phyloP scores from a whole-genome alignment of 2,888 invertebrate genomes.

The Trachelus iudaicus region DNA sequence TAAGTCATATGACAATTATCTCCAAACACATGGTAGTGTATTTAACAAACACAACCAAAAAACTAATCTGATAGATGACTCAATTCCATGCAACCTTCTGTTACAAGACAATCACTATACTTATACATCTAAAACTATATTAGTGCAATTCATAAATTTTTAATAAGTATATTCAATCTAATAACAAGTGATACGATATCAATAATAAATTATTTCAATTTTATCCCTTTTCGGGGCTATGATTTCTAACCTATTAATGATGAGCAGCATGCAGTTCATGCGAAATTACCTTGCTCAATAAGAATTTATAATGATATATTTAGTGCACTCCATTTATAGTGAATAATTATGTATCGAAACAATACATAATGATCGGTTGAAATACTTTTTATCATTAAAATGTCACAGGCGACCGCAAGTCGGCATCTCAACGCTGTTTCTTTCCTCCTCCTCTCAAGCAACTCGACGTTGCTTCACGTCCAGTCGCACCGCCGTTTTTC shows the following conservation, averaged over 20 bases:
- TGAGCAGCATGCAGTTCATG: slow-evolving; percentile 24
- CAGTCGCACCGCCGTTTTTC: neutral
- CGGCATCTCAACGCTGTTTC: slow-evolving; percentile 39
- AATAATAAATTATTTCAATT: neutral
- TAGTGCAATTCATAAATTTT: neutral
- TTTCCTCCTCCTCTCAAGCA: neutral
- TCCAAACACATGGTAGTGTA: neutral
- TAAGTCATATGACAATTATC: neutral
- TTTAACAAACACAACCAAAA: neutral
- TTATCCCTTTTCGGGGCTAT: slow-evolving; percentile 24
- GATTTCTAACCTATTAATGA: slow-evolving; percentile 44
- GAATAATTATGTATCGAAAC: slow-evolving; percentile 42
- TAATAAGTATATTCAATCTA: neutral
- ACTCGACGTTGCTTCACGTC: neutral
- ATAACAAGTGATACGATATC: neutral
- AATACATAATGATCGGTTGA: slow-evolving; percentile 43
- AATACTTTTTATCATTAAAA: slow-evolving; percentile 37
- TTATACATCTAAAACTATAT: neutral
- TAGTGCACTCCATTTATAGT: slow-evolving; percentile 43
- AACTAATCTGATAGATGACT: neutral
- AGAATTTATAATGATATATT: slow-evolving; percentile 34
- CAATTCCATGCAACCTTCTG: neutral
- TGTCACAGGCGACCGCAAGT: slow-evolving; percentile 51
- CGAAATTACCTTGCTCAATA: slow-evolving; percentile 43
- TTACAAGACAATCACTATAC: neutral